Percentiles rank a stretch among this genome's conserved stretches.
These are phyloP conservation scores for Dicroscelio sp. DNA, from an alignment of 2,888 invertebrate species.

Conservation along the genomic window DNA sequence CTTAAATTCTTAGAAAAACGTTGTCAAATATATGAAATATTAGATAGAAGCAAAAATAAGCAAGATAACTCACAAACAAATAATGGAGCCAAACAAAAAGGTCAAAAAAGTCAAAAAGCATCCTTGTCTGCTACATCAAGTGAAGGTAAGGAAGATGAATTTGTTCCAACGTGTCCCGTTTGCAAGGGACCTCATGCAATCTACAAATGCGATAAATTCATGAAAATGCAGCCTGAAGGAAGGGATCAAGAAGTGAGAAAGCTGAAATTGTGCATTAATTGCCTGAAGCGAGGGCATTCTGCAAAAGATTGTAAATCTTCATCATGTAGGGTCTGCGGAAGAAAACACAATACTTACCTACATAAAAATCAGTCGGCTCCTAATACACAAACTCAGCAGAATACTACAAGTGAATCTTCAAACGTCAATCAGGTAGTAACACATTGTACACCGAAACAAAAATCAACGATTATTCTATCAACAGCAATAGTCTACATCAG, in stretches of 20 bases:
- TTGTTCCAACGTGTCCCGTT: no score
- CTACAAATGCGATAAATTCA: conserved; percentile 5
- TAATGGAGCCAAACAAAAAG: no score
- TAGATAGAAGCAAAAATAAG: background rate
- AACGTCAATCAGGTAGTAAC: background rate
- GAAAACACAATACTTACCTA: background rate
- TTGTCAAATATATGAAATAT: background rate
- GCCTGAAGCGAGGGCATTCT: no score
- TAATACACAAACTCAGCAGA: background rate
- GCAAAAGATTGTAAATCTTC: background rate
- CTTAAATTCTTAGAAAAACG: background rate
- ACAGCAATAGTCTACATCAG: conserved; percentile 30
- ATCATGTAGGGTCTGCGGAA: background rate
- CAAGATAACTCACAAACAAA: background rate
- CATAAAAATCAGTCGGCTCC: background rate
- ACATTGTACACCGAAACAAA: conserved; percentile 7
- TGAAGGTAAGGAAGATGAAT: no score
- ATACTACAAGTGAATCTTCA: no score
- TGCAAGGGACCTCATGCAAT: conserved; percentile 1
- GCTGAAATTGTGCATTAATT: no score
- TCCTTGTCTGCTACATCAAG: no score
- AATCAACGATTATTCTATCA: background rate
- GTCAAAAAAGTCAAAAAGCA: no score
- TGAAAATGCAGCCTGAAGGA: background rate
- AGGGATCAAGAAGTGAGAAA: background rate